Evolutionary conservation across 64 coral and sea anemone species (phyloP), one percentile per base, ranked within the genome.

Genomic region (Montipora efflorescens): DNA sequence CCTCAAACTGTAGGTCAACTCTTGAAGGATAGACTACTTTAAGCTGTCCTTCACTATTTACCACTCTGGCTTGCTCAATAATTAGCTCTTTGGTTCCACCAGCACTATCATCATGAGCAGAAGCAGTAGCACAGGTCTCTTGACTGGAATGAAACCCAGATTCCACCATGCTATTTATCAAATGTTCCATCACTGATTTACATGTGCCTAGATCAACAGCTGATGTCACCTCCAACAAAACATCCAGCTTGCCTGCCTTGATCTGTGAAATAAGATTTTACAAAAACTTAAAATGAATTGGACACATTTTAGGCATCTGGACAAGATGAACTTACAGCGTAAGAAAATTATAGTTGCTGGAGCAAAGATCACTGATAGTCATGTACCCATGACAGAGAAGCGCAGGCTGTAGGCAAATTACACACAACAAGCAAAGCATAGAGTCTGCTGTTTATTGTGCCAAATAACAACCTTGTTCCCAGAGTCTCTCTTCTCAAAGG

Each of bases 21-120:
- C 85, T 74, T 5, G 98, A 99, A 49, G 98, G 98, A 87, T 99
- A 99, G 11, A 99, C 95, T 90, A 99, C 98, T 75, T 95, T 99
- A 0, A 99, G 85, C 46, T 99, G 95, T 59, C 98, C 98, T 59
- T 96, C 92, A 9, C 49, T 13, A 16, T 75, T 77, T 9, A 89
- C 73, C 10, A 94, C 98, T 92, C 95, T 91, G 22, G 96, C 98
- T 96, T 99, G 95, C 11, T 92, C 95, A 58, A 99, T 68, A 69
- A 95, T 28, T 7, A 99, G 86, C 49, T 90, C 81, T 45, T 80
- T 43, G 5, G 52, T 66, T 13, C 12, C 21, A 59, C 28, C 47
- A 67, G 43, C 70, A 48, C 8, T 21, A 58, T 59, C 47, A 53
- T 66, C 78, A 48, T 44, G 10, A 20, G 22, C 57, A 73, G 8